These are phyloP conservation scores for Macropis europaea DNA, from an alignment of 2,888 invertebrate species.

Conservation along the genomic window DNA sequence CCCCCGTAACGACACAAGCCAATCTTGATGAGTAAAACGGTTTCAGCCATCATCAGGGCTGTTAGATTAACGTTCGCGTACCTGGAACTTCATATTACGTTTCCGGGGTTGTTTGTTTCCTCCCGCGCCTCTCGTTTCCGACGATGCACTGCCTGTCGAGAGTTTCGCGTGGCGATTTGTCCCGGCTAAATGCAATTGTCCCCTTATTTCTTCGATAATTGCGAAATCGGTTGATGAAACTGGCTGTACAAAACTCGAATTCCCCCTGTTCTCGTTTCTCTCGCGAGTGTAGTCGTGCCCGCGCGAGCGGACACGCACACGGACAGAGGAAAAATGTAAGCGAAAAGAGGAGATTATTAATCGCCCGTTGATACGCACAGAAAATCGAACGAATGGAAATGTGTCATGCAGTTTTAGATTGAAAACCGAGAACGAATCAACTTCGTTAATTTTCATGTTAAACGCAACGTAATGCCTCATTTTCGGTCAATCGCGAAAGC, in stretches of 20 bases:
- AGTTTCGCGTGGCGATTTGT: conserved; percentile 56
- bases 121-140: conserved; percentile 43
- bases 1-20: conserved; percentile 24
- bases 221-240: conserved; percentile 62
- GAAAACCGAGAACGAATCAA: conserved; percentile 29
- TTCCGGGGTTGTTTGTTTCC: conserved; percentile 60
- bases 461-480: neutral
- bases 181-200: conserved; percentile 66
- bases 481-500: neutral
- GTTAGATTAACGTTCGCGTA: conserved; percentile 49
- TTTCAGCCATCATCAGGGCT: conserved; percentile 35
- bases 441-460: conserved; percentile 2
- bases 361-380: conserved; percentile 17
- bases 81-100: conserved; percentile 61
- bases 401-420: conserved; percentile 24
- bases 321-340: neutral
- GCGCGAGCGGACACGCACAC: neutral
- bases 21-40: conserved; percentile 52
- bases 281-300: no score
- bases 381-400: conserved; percentile 2
- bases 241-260: conserved; percentile 10
- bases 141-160: conserved; percentile 36
- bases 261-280: neutral
- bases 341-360: conserved; percentile 42
- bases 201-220: conserved; percentile 65